A percentile compares a stretch with the other conserved stretches of the same genome.
Conservation (phyloP, 2,797 vertebrate species). For the Periparus ater region DNA sequence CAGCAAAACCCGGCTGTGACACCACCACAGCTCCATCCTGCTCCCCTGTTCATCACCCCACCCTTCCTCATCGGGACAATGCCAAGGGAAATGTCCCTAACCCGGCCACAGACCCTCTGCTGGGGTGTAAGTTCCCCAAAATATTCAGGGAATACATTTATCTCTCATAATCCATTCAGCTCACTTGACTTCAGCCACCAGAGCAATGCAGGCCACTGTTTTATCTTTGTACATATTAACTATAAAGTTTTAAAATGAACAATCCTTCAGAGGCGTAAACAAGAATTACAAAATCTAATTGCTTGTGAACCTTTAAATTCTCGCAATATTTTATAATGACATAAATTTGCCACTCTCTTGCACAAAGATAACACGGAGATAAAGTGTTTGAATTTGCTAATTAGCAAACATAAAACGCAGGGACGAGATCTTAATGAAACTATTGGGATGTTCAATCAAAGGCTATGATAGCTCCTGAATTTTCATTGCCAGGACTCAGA, state of each 20-base stretch:
- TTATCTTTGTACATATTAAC: constrained; percentile 29
- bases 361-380: constrained; percentile 42
- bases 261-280: constrained; percentile 52
- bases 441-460: background rate
- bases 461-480: background rate
- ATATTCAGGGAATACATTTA: background rate
- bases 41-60: fast-evolving
- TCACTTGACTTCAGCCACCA: background rate
- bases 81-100: background rate
- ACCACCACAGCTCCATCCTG: fast-evolving
- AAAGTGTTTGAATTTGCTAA: constrained; percentile 31
- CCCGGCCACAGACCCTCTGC: background rate
- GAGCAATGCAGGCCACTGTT: background rate
- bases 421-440: background rate
- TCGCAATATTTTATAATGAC: background rate
- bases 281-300: constrained; percentile 59
- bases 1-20: fast-evolving
- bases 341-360: constrained; percentile 49
- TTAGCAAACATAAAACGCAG: constrained; percentile 1
- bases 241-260: constrained; percentile 43
- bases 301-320: constrained; percentile 19
- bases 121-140: background rate
- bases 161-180: background rate
- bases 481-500: background rate
- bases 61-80: fast-evolving